Evolutionary conservation across 92 coral and sea anemone species (phyloP).

Genomic region (Phenganax stokvisi): DNA sequence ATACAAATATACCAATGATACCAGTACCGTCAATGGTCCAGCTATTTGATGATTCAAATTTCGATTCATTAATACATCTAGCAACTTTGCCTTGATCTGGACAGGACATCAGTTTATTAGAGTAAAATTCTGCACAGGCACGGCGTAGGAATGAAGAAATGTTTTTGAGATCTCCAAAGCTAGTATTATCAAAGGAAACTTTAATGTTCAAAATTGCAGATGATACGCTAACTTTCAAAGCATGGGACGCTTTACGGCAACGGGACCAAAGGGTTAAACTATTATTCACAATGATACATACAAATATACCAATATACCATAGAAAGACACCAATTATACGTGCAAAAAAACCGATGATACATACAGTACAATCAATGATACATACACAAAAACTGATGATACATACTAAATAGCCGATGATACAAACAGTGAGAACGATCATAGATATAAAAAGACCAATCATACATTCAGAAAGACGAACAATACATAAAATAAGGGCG

Average conservation of each 20-base stretch:
- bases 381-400: too few relatives aligned
- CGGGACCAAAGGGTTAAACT: conserved; percentile 36
- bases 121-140: not conserved
- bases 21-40: conserved; percentile 27
- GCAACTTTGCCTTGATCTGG: conserved; percentile 40
- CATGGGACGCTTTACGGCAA: conserved; percentile 8
- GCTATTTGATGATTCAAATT: conserved; percentile 5
- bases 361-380: too few relatives aligned
- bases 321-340: too few relatives aligned
- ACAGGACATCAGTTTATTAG: not conserved
- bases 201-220: not conserved
- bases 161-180: not conserved
- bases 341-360: too few relatives aligned
- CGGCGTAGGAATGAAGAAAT: conserved; percentile 17
- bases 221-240: not conserved
- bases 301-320: too few relatives aligned
- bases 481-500: too few relatives aligned
- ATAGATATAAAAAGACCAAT: too few relatives aligned
- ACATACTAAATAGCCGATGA: too few relatives aligned
- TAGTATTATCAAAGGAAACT: not conserved
- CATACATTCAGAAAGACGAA: too few relatives aligned
- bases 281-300: not conserved
- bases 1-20: too few relatives aligned
- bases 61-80: conserved; percentile 3
- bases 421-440: too few relatives aligned